Evolutionary conservation across 2,888 invertebrate genomes (phyloP).

Genomic region (Polietes domitor): DNA sequence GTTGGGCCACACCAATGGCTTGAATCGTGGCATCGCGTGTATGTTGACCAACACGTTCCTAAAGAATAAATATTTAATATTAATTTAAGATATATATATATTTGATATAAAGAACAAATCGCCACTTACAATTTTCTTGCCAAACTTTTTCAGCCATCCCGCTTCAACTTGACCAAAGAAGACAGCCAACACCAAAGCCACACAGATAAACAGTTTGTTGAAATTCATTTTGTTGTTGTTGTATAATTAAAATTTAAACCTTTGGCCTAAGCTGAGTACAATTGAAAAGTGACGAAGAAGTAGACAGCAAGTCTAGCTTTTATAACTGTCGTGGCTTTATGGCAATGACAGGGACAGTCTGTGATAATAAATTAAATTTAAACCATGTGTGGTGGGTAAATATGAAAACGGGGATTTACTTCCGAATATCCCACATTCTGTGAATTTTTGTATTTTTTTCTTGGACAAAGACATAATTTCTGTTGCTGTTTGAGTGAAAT

Average conservation of each 20-base stretch:
- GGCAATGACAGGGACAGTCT: too few species aligned
- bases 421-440: too few species aligned
- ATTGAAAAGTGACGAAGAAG: constrained; percentile 13
- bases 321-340: neutral
- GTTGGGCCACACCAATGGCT: constrained; percentile 72
- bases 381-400: neutral
- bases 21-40: constrained; percentile 75
- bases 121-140: constrained; percentile 69
- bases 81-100: neutral
- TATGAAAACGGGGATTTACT: neutral
- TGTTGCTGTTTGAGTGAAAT: too few species aligned
- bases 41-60: constrained; percentile 74
- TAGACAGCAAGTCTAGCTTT: neutral
- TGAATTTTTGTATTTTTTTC: too few species aligned
- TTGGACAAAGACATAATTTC: too few species aligned
- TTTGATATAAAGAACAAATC: neutral
- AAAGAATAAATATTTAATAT: neutral
- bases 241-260: too few species aligned
- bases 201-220: constrained; percentile 61
- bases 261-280: neutral
- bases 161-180: constrained; percentile 67
- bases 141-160: constrained; percentile 70
- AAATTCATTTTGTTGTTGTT: neutral
- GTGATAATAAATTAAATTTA: neutral
- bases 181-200: constrained; percentile 64